phyloP scores from a whole-genome alignment of 1,140 invertebrate species.

The Dinoponera quadriceps region DNA sequence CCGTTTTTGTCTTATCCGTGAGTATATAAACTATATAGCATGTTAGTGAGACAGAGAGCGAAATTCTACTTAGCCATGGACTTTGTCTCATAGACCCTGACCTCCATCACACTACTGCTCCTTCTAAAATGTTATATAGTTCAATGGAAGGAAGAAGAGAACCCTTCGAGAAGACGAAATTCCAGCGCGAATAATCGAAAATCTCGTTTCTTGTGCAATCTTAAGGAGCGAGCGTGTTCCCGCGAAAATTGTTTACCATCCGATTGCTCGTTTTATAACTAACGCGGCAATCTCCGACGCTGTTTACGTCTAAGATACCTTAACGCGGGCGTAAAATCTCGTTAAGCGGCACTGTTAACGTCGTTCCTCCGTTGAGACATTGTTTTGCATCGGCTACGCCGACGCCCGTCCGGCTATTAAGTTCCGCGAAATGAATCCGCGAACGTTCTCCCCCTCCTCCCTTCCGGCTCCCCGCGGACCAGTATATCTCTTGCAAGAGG shows the following conservation, averaged over 20 bases:
- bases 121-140: too few relatives aligned
- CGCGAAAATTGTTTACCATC: not conserved
- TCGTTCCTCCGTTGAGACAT: not conserved
- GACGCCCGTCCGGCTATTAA: constrained; percentile 17
- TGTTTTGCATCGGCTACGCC: not conserved
- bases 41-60: too few relatives aligned
- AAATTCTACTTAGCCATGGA: too few relatives aligned
- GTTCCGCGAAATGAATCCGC: constrained; percentile 35
- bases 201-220: too few relatives aligned
- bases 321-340: not conserved
- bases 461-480: not conserved
- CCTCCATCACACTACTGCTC: too few relatives aligned
- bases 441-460: constrained; percentile 8
- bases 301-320: not conserved
- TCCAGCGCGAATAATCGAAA: too few relatives aligned
- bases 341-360: not conserved
- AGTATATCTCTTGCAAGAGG: constrained; percentile 20
- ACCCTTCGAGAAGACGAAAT: too few relatives aligned
- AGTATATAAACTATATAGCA: too few relatives aligned
- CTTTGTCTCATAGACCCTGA: too few relatives aligned
- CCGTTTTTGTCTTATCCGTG: too few relatives aligned
- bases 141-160: too few relatives aligned
- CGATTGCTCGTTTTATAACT: not conserved
- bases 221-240: too few relatives aligned
- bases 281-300: not conserved